Evolutionary conservation across 2,113 vertebrate species (phyloP).

Genomic region (Grus americana): DNA sequence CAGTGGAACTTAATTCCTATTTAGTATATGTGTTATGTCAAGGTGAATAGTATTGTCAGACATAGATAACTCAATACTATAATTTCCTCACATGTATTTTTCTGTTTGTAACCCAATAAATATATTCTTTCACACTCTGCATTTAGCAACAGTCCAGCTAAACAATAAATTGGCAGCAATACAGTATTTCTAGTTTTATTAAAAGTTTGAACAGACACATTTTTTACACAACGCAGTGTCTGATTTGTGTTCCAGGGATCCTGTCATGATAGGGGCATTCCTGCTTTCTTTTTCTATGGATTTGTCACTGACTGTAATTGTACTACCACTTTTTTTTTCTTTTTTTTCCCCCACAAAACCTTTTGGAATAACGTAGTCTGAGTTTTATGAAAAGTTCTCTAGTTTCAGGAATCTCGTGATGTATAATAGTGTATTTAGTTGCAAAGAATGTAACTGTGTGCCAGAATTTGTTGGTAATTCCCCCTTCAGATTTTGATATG

Average conservation of each 20-base stretch:
- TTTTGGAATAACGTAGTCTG: conserved; percentile 11
- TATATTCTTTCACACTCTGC: background rate
- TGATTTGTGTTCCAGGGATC: background rate
- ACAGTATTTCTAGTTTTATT: background rate
- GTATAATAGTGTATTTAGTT: background rate
- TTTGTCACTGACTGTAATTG: background rate
- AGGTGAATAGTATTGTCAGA: background rate
- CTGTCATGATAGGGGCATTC: background rate
- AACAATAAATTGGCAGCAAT: background rate
- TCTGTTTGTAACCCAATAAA: background rate
- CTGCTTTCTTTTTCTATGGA: background rate
- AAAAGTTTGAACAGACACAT: background rate
- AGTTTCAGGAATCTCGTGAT: conserved; percentile 1
- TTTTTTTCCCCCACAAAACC: background rate
- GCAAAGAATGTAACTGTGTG: background rate
- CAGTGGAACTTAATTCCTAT: background rate
- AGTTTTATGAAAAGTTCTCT: conserved; percentile 17
- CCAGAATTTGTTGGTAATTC: conserved; percentile 33
- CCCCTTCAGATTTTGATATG: background rate
- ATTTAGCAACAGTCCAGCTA: background rate
- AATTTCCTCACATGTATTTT: background rate
- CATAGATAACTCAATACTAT: background rate
- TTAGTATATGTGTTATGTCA: background rate
- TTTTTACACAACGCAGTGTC: background rate
- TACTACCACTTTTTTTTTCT: background rate